Percentiles rank a stretch among this genome's conserved stretches.
Conservation (phyloP, 2,888 invertebrate genomes). For the Pharmacophagus antenor region DNA sequence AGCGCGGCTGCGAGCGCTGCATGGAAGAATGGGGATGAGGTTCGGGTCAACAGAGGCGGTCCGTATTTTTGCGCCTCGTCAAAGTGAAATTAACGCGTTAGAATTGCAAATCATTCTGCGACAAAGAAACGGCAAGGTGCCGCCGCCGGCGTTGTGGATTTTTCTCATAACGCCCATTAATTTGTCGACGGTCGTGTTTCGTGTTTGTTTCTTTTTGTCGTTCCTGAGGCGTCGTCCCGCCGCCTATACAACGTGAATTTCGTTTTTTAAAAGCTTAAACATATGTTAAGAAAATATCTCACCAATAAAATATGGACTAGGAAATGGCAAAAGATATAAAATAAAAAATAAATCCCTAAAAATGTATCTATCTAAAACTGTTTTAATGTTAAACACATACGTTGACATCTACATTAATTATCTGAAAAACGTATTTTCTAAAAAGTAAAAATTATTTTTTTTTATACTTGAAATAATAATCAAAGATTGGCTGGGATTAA, state of each 20-base stretch:
- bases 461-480: too few relatives aligned
- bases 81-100: conserved; percentile 78
- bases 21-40: conserved; percentile 36
- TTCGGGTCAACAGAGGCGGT: conserved; percentile 40
- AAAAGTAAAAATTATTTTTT: too few relatives aligned
- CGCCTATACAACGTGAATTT: not conserved
- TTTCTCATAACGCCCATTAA: conserved; percentile 71
- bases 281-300: not conserved
- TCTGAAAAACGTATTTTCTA: too few relatives aligned
- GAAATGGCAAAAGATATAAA: too few relatives aligned
- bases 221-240: conserved; percentile 18
- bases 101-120: conserved; percentile 76
- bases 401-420: too few relatives aligned
- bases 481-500: too few relatives aligned
- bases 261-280: not conserved
- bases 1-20: conserved; percentile 55
- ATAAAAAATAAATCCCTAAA: too few relatives aligned
- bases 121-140: conserved; percentile 73
- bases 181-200: conserved; percentile 41
- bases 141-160: conserved; percentile 62
- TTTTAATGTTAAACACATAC: too few relatives aligned
- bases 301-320: not conserved
- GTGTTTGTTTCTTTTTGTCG: conserved; percentile 52
- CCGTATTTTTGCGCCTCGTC: conserved; percentile 75
- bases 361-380: too few relatives aligned